Evolutionary conservation across 2,113 vertebrate species (phyloP).

Genomic region (Lepus europaeus): DNA sequence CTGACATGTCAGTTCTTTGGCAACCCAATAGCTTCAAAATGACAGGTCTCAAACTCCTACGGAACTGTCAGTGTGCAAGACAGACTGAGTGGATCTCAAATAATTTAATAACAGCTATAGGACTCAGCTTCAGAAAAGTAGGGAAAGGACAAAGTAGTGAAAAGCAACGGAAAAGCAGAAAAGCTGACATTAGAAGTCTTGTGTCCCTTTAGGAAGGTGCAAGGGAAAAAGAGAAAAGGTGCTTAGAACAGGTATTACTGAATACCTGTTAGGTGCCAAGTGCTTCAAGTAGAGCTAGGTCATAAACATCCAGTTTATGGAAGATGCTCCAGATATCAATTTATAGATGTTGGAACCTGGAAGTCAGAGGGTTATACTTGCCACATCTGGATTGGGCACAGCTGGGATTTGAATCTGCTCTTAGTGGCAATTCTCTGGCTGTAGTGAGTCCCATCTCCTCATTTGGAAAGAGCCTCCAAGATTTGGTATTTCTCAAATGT

Average conservation of each 20-base stretch:
- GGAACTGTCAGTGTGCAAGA: not conserved
- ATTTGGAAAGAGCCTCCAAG: conserved; percentile 11
- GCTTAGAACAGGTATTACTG: not conserved
- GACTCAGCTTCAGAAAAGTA: not conserved
- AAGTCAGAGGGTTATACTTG: not conserved
- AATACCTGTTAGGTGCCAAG: not conserved
- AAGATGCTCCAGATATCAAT: not conserved
- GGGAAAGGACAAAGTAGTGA: not conserved
- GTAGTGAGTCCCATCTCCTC: not conserved
- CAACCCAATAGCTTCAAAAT: not conserved
- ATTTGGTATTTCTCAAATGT: conserved; percentile 3
- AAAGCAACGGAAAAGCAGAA: not conserved
- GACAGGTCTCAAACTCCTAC: not conserved
- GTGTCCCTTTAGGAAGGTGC: not conserved
- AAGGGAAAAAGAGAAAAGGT: not conserved
- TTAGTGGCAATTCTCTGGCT: accelerated
- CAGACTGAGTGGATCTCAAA: not conserved
- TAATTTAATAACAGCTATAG: not conserved
- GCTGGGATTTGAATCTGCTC: not conserved
- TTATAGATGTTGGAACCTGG: not conserved
- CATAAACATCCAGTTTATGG: not conserved
- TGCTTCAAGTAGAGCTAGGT: not conserved
- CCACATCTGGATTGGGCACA: not conserved
- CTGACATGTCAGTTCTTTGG: not conserved
- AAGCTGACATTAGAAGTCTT: not conserved